Percentiles rank a stretch among this genome's conserved stretches.
Evolutionary conservation across 2,113 vertebrate species (phyloP).

Genomic region (Microtus ochrogaster): DNA sequence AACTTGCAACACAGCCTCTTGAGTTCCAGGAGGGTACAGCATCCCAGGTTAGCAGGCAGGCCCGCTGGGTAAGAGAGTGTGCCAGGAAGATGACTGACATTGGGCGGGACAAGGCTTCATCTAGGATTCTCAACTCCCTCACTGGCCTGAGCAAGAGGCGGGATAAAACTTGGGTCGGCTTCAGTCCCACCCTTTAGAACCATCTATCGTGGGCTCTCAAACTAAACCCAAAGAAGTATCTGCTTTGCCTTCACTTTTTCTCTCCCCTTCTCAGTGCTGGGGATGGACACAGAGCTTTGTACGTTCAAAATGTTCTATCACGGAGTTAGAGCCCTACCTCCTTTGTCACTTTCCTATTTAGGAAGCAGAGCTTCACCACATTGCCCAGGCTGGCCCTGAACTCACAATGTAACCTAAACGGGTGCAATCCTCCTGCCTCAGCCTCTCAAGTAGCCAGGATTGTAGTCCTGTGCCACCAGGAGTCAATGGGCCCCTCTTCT

Average conservation of each 20-base stretch:
- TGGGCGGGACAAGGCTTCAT: not conserved
- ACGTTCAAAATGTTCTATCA: not conserved
- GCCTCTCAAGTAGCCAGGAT: not conserved
- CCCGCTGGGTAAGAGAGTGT: not conserved
- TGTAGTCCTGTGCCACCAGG: not conserved
- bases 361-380: not conserved
- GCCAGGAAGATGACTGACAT: not conserved
- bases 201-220: constrained; percentile 44
- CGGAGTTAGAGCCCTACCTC: no score
- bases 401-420: not conserved
- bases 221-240: constrained; percentile 39
- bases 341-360: not conserved
- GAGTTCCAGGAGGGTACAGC: not conserved
- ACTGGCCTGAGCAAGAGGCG: constrained; percentile 46
- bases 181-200: not conserved
- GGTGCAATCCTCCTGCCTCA: not conserved
- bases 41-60: not conserved
- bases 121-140: constrained; percentile 45
- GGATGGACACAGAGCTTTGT: not conserved
- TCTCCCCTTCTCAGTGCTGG: not conserved
- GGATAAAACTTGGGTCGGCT: constrained; percentile 22
- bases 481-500: not conserved
- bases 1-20: constrained; percentile 10
- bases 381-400: not conserved
- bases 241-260: not conserved